Conservation (phyloP, 2,888 invertebrate genomes). For the Pterobdella sp. region DNA sequence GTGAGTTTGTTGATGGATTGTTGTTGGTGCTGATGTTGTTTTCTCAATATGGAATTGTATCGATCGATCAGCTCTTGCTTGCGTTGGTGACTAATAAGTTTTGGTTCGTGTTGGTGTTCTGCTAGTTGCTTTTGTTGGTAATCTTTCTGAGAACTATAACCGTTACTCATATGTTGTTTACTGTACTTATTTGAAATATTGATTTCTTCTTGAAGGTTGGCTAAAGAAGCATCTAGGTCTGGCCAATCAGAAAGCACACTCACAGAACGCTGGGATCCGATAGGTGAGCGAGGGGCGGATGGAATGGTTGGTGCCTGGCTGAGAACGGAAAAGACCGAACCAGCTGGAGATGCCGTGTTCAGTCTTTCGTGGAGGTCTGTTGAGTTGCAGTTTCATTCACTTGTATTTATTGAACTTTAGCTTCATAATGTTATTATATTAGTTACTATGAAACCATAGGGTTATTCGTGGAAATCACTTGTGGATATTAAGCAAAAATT, state of each 20-base stretch:
- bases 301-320: slow-evolving; percentile 22
- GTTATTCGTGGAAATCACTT: background rate
- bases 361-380: background rate
- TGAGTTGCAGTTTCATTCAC: background rate
- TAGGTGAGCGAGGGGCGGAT: slow-evolving; percentile 22
- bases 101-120: slow-evolving; percentile 7
- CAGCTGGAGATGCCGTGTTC: background rate
- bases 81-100: background rate
- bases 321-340: background rate
- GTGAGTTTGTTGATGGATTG: background rate
- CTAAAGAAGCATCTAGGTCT: slow-evolving; percentile 15
- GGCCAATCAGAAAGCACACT: slow-evolving; percentile 13
- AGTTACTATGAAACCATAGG: background rate
- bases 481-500: background rate
- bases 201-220: slow-evolving; percentile 5
- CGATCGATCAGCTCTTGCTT: slow-evolving; percentile 5
- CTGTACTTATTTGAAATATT: background rate
- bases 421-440: background rate
- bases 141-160: slow-evolving; percentile 6
- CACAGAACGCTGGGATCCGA: slow-evolving; percentile 11
- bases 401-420: background rate
- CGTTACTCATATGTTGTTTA: slow-evolving; percentile 2
- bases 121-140: slow-evolving; percentile 6
- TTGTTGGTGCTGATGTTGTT: slow-evolving; percentile 12
- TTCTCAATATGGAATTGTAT: background rate